Conservation (phyloP, 2,888 invertebrate genomes). For the Stegophylla sp. region DNA sequence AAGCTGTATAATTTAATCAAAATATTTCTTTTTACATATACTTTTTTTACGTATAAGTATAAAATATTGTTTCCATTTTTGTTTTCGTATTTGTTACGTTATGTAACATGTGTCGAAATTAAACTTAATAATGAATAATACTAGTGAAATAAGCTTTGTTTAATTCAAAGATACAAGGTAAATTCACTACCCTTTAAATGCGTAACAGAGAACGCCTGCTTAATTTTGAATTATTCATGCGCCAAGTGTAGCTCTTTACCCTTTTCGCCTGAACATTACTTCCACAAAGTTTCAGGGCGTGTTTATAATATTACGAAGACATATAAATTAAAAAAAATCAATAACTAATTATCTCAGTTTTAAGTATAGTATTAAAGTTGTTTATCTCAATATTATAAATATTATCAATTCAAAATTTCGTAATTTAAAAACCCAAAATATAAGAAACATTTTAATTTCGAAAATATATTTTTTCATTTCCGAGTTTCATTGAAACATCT, state of each 20-base stretch:
- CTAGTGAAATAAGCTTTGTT: conserved; percentile 17
- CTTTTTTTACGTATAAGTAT: neutral
- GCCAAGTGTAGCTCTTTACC: conserved; percentile 34
- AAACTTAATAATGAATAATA: conserved; percentile 8
- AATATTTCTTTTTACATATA: neutral
- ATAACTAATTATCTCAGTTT: neutral
- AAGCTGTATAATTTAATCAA: too few relatives aligned
- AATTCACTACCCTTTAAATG: conserved; percentile 34
- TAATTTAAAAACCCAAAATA: too few relatives aligned
- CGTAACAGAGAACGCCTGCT: conserved; percentile 32
- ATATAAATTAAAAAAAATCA: neutral
- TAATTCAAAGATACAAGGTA: conserved; percentile 23
- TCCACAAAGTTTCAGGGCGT: conserved; percentile 1
- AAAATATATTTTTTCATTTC: too few relatives aligned
- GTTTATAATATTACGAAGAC: conserved; percentile 4
- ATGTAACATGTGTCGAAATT: conserved; percentile 4
- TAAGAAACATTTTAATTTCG: too few relatives aligned
- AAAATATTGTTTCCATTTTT: neutral
- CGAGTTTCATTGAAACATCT: too few relatives aligned
- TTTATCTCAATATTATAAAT: too few relatives aligned
- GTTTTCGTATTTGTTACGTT: neutral
- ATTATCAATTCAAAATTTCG: too few relatives aligned
- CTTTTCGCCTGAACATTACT: neutral
- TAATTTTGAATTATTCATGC: conserved; percentile 51
- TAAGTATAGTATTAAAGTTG: neutral